Evolutionary conservation across 2,113 vertebrate genomes (phyloP).

Genomic region (Mobula hypostoma): DNA sequence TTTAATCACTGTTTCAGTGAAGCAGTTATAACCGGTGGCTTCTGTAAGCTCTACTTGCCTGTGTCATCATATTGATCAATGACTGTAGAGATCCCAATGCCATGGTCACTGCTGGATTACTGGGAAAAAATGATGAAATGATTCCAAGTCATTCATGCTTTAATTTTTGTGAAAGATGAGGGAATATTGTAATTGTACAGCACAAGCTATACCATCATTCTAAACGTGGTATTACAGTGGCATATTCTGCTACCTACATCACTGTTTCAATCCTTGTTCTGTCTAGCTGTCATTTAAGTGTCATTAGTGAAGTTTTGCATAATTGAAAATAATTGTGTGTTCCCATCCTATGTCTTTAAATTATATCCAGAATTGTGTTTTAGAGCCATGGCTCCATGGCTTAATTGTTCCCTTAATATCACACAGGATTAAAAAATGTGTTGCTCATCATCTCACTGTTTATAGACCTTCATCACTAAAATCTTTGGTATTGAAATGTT

Average conservation of each 20-base stretch:
- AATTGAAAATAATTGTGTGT: slow-evolving; percentile 6
- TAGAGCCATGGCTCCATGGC: slow-evolving; percentile 41
- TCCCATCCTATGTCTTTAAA: not conserved
- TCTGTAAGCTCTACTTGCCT: slow-evolving; percentile 13
- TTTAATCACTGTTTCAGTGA: slow-evolving; percentile 26
- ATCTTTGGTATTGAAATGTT: not conserved
- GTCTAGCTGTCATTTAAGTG: not conserved
- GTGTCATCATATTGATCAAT: not conserved
- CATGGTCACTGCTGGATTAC: not conserved
- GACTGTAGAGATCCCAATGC: not conserved
- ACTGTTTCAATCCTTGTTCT: not conserved
- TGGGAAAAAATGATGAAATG: not conserved
- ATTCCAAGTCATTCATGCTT: not conserved
- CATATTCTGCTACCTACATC: not conserved
- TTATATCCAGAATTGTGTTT: not conserved
- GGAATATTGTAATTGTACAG: slow-evolving; percentile 17
- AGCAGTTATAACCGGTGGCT: not conserved
- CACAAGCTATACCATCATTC: not conserved
- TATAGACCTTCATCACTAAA: slow-evolving; percentile 17
- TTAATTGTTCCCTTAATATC: slow-evolving; percentile 70
- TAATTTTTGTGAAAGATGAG: not conserved
- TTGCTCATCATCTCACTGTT: slow-evolving; percentile 66
- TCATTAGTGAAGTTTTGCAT: not conserved
- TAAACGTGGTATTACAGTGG: not conserved
- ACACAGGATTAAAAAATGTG: slow-evolving; percentile 66